Evolutionary conservation across 2,888 invertebrate genomes (phyloP), one percentile per base, ranked within the genome.

Genomic region (Molorchus minor): DNA sequence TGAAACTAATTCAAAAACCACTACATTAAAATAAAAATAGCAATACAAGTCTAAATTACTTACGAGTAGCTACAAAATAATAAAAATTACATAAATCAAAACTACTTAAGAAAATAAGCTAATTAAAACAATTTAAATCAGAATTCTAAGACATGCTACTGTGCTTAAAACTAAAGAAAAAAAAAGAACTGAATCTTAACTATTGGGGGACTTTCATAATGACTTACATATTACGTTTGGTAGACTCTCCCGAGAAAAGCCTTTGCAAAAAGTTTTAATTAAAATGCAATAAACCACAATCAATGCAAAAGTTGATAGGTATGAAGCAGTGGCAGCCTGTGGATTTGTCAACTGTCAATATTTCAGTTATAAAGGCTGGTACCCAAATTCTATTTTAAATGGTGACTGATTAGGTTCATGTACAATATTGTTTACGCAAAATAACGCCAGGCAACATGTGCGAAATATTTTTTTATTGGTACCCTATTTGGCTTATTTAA

Each of bases 211-310:
- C 53, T 56, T 61, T 53, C 46, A 57, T 60, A 55, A n/a, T 49
- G 69, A 80, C 81, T 81, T 81, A 80, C 80, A 80, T 73, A 75
- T 76, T 70, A 79, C 73, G 65, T 75, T 77, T 65, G 77, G 79
- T 59, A 79, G 75, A 71, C 76, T 78, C 75, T 80, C 80, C 78
- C 77, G 76, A 71, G 76, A 77, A 68, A 76, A 73, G 75, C 77
- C 78, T 78, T 77, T 59, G 58, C 56, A 58, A 64, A 62, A 64
- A 64, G 56, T 56, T 58, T 40, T 40, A 55, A 62, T 62, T 58
- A 62, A 53, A 52, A 58, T 38, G 25, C 45, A 36, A 36, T 46
- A 52, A 45, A 41, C 52, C 52, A 52, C 52, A 52, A 41, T 12
- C 36, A 52, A 52, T 52, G 52, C 52, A 52, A 52, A 52, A 52